Conservation (phyloP, 2,113 vertebrate genomes). For the Bagarius yarrelli region DNA sequence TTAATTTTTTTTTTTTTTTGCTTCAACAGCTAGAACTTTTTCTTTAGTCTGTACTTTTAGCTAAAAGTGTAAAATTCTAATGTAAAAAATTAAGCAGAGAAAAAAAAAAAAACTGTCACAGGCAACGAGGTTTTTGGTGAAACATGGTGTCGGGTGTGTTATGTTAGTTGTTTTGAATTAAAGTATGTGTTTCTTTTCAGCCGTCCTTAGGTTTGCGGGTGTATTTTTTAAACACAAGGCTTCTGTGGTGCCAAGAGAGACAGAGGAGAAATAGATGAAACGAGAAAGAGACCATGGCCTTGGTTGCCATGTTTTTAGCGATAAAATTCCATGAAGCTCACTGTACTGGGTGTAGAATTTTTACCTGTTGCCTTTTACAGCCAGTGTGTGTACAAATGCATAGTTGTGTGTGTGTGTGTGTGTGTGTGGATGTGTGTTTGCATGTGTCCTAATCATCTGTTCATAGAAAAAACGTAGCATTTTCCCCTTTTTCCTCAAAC, state of each 20-base stretch:
- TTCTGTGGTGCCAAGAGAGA: neutral
- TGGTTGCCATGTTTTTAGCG: neutral
- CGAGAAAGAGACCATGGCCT: slow-evolving; percentile 8
- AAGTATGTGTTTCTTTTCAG: neutral
- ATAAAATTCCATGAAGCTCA: neutral
- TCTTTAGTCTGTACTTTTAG: neutral
- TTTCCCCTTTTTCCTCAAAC: slow-evolving; percentile 16
- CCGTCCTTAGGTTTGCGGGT: neutral
- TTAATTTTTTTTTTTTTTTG: neutral
- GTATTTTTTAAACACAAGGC: slow-evolving; percentile 16
- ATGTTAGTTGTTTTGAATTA: neutral
- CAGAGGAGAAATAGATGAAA: slow-evolving; percentile 24
- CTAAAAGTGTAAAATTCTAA: no score
- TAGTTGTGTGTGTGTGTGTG: slow-evolving; percentile 17
- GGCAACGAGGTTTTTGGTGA: neutral
- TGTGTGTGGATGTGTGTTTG: slow-evolving; percentile 14
- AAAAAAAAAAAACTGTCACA: neutral
- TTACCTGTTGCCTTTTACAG: slow-evolving; percentile 4
- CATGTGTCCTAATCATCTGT: slow-evolving; percentile 11
- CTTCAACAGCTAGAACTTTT: neutral
- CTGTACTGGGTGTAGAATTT: neutral
- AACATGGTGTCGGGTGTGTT: neutral
- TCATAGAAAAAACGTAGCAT: neutral
- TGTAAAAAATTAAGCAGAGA: no score
- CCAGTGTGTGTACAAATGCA: slow-evolving; percentile 18